Base-by-base conservation (phyloP, 1,140 invertebrate genomes). In the Meloidogyne chitwoodi region DNA sequence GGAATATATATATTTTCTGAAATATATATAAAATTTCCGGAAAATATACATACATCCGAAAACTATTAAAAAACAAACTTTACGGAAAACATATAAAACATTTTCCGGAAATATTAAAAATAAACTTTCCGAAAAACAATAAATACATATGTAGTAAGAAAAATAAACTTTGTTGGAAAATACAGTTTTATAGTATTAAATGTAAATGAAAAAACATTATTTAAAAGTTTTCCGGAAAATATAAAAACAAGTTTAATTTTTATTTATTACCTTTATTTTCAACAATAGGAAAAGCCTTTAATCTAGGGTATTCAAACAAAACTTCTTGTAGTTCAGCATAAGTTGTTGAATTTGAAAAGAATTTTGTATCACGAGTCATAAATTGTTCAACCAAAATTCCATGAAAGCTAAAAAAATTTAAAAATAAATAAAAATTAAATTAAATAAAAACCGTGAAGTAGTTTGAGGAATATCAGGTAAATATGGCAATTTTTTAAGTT, bases 401-500 rank as follows among this genome's bases (percentile, higher is more conserved):
- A 77, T 86, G 85, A 65, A 85, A 82, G 11, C 77, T 85, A 69
- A 68, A 83, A 80, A 38, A 78, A 44, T 27, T 24, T n/a, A 44
- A 29, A 22, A 66, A 16, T 16, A 44, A 34, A 70, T 31, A 34
- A 29, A 38, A 26, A 68, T 66, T 38, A 26, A 24, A 56, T 56
- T 29, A 31, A 29, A 19, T 0, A 62, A 62, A 29, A 48, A 84
- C 71, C 78, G 16, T 75, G 80, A 61, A 68, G 68, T 66, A 24
- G 79, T 74, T 64, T 81, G 78, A 1, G 84, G 80, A 72, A 86
- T 86, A 70, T 85, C 83, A 24, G 96, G 96, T 65, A 99, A 88
- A 89, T 97, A 99, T 0, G 96, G 96, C 80, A 99, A 89, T 87
- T 95, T 94, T 89, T 98, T 98, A 83, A 98, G 95, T 77, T 95